Base-by-base conservation (phyloP, 1,140 invertebrate genomes). In the Lucilia sericata region DNA sequence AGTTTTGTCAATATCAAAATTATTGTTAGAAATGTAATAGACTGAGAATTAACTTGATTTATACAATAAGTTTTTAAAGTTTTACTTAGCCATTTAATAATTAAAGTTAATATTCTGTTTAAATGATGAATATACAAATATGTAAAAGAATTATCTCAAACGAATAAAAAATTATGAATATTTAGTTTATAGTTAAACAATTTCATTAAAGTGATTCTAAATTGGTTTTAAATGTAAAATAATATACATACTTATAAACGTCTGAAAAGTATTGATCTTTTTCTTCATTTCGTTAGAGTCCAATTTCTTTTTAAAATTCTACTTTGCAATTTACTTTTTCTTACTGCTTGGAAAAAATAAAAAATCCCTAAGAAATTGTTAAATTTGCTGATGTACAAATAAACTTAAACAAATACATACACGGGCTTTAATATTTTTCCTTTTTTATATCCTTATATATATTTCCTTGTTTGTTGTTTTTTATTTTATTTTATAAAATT, bases 191-290 rank as follows among this genome's bases (percentile, higher is more conserved):
- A n/a, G n/a, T 36, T 8, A 3, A 36, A 36, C 3, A 36, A 36
- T 36, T 36, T 36, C 8, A 36, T 36, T 36, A 36, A 65, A 19
- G 60, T 3, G 60, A 3, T 65, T 19, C 2, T 65, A 65, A 65
- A 65, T 65, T 65, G 12, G 60, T 21, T 70, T 19, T 70, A 70
- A 70, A 70, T 17, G 2, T 10, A 8, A 21, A 70, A 70, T 10
- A 70, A 21, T 21, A 30, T 30, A 30, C 25, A 30, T 30, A 30
- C 25, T 30, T 30, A 2, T 30, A 30, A 30, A 21, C 19, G 60
- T 70, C 60, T 19, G 60, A 70, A 70, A 70, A 21, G 19, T 70
- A 70, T 70, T 70, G 60, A 70, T 70, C 19, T 21, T 70, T 70
- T 70, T 70, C 17, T 19, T 21, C 60, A 60, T 14, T 70, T 70